Conservation (phyloP, 2,888 invertebrate genomes). For the Acanthosepion lycidas region DNA sequence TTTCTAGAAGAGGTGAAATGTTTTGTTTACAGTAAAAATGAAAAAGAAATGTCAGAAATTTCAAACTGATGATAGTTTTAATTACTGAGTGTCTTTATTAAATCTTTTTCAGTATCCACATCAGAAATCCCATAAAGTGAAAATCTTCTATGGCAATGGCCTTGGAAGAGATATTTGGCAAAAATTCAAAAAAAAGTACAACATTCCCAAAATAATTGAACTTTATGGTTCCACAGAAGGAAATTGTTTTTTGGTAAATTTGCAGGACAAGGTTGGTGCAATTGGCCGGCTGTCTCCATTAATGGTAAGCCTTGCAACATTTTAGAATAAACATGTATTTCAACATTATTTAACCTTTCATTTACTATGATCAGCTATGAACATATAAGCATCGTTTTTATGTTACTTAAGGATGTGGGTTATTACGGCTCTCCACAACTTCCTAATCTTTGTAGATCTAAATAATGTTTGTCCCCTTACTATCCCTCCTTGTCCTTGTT, state of each 20-base stretch:
- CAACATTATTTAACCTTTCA: no score
- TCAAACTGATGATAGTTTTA: not conserved
- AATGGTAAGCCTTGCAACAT: constrained; percentile 57
- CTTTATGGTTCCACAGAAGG: constrained; percentile 98
- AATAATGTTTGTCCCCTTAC: no score
- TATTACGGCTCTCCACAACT: no score
- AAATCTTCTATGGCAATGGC: constrained; percentile 92
- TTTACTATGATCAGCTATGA: no score
- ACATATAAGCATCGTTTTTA: no score
- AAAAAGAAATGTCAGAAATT: not conserved
- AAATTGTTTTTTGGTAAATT: constrained; percentile 95
- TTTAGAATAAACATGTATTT: not conserved
- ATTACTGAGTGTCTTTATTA: not conserved
- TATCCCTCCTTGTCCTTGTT: no score
- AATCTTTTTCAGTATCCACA: constrained; percentile 57
- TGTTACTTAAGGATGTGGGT: no score
- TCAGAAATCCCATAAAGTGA: constrained; percentile 75
- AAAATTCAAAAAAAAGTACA: constrained; percentile 88
- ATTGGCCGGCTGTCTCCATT: constrained; percentile 64
- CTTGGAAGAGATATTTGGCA: constrained; percentile 93
- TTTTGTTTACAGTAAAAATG: not conserved
- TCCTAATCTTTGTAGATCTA: no score
- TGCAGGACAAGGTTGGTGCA: constrained; percentile 81
- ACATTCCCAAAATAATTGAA: constrained; percentile 87
- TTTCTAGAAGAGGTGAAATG: not conserved